Conservation (phyloP, 2,113 vertebrate genomes). For the Arvicanthis niloticus region DNA sequence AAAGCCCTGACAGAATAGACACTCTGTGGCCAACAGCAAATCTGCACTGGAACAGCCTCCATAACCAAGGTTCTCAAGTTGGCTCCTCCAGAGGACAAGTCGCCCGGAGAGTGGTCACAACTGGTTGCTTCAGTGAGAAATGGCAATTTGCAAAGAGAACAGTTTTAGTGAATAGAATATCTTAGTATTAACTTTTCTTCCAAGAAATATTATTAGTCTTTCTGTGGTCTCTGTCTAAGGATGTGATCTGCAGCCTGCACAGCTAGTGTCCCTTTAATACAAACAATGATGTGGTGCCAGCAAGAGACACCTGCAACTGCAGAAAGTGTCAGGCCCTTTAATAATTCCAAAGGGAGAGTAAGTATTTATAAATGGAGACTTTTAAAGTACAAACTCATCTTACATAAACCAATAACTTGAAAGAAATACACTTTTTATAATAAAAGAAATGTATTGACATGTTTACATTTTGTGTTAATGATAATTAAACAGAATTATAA, state of each 20-base stretch:
- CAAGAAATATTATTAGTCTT: background rate
- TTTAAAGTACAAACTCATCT: too few relatives aligned
- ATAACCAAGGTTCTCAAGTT: background rate
- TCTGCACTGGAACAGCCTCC: background rate
- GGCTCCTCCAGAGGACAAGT: background rate
- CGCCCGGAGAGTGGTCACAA: background rate
- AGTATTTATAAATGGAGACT: too few relatives aligned
- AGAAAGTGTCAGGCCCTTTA: too few relatives aligned
- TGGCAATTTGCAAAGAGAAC: background rate
- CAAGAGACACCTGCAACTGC: background rate
- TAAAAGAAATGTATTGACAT: too few relatives aligned
- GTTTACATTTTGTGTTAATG: too few relatives aligned
- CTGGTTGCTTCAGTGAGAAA: background rate
- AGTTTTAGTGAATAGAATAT: background rate
- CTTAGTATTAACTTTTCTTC: background rate
- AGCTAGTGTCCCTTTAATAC: background rate
- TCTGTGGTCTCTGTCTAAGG: background rate
- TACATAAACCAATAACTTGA: too few relatives aligned
- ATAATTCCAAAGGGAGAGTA: too few relatives aligned
- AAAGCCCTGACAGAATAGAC: background rate
- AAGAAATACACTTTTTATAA: too few relatives aligned
- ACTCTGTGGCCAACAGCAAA: background rate
- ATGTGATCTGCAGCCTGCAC: background rate
- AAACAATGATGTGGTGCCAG: background rate
- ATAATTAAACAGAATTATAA: too few relatives aligned